Evolutionary conservation across 37 sponge, comb jelly and placozoan species (phyloP), one percentile per base, ranked within the genome.

Genomic region (Halisarca cf. caerulea): DNA sequence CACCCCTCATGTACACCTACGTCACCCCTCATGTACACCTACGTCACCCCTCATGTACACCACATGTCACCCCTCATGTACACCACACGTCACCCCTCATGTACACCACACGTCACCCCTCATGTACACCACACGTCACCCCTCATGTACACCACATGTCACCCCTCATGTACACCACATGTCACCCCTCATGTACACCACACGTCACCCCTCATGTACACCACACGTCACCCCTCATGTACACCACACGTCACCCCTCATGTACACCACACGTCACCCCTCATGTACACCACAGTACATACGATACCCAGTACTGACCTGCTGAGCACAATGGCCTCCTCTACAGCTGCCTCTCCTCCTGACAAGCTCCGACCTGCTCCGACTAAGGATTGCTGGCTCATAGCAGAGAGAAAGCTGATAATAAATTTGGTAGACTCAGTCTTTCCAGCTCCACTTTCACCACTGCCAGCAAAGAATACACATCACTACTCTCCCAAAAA

Each of bases 371-470:
- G 61, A 18, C 57, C 84, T 39, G 85, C 39, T 18, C 60, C 28
- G 2, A 79, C 78, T 20, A 42, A 2, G 8, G 89, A 37, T 58
- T 84, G 83, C 80, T 90, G 94, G 66, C 96, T 92, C 93, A 96
- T 92, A 38, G 89, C 85, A 7, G 96, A 92, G 37, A 98, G 89
- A 70, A 89, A 98, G 84, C 90, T 84, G 41, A 98, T 90, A 66
- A 98, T 98, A 85, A 96, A 92, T 89, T 98, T 98, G 23, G 99
- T 94, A 37, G 92, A 90, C 84, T 98, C 99, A 0, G 99, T 98
- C 75, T 98, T 98, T 3, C 99, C 99, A 33, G 99, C 99, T 44
- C 99, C 99, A 81, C 95, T 94, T 85, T 98, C 99, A 58, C 99
- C 99, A 88, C 99, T 97, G 44, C 25, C 73, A 27, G 59, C 4